Evolutionary conservation across 2,797 vertebrate genomes (phyloP).

Genomic region (Natrix natrix): DNA sequence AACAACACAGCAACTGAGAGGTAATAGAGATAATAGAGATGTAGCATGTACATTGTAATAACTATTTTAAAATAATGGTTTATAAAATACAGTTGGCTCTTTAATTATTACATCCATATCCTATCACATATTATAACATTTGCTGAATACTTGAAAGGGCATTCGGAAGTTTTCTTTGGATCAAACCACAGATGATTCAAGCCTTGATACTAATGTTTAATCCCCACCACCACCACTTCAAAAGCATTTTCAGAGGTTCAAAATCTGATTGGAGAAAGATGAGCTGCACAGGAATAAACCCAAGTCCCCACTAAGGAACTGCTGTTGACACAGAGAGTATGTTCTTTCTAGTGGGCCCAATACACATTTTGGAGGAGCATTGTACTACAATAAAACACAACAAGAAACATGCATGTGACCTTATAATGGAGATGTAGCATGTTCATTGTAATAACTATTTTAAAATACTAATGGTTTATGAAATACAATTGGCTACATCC

Average conservation of each 20-base stretch:
- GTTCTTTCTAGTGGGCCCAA: neutral
- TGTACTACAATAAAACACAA: neutral
- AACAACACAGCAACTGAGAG: neutral
- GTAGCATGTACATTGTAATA: neutral
- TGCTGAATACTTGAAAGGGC: neutral
- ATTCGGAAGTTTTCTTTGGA: neutral
- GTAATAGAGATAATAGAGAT: neutral
- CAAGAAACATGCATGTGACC: neutral
- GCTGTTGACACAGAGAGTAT: neutral
- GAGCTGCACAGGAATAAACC: neutral
- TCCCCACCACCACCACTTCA: too few species aligned
- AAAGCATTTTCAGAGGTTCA: neutral
- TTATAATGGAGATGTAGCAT: neutral
- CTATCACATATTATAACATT: neutral
- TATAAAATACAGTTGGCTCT: neutral
- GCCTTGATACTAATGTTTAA: neutral
- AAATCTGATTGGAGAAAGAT: neutral
- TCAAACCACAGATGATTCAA: neutral
- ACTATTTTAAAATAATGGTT: neutral
- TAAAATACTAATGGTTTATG: too few species aligned
- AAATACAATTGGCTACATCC: neutral
- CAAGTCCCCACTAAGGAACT: neutral
- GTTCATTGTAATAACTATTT: neutral
- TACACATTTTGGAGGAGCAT: neutral
- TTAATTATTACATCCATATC: neutral